Evolutionary conservation across 23 tunicate species (phyloP).

Genomic region (Corella eumyota): DNA sequence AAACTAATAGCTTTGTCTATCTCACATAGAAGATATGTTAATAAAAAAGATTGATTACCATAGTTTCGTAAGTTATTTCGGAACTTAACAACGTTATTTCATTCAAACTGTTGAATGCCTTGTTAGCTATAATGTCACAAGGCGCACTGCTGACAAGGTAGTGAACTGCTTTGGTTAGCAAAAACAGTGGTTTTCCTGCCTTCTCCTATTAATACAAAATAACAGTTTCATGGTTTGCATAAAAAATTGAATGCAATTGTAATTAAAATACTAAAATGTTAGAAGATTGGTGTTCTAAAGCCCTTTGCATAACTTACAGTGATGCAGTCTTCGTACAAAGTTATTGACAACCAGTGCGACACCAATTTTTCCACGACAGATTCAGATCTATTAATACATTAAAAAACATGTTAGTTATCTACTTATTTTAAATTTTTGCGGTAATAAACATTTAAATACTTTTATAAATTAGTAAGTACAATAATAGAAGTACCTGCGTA

Average conservation of each 20-base stretch:
- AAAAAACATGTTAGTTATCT: not conserved
- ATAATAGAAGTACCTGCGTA: constrained; percentile 84
- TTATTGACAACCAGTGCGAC: constrained; percentile 87
- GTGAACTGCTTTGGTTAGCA: constrained; percentile 87
- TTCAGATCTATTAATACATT: constrained; percentile 46
- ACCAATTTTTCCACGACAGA: constrained; percentile 95
- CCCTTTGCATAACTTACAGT: constrained; percentile 24
- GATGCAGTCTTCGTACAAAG: constrained; percentile 73
- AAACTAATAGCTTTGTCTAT: too few species aligned
- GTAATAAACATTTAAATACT: not conserved
- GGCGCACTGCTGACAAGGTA: constrained; percentile 82
- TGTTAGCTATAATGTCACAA: constrained; percentile 75
- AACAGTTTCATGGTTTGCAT: too few species aligned
- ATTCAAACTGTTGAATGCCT: constrained; percentile 85
- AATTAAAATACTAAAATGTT: not conserved
- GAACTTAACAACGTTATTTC: constrained; percentile 75
- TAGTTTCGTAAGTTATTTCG: constrained; percentile 42
- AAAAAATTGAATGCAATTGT: too few species aligned
- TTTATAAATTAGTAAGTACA: too few species aligned
- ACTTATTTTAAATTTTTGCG: not conserved
- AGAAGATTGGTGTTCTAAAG: not conserved
- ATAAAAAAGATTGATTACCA: too few species aligned
- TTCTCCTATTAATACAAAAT: constrained; percentile 39
- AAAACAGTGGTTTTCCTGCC: constrained; percentile 84
- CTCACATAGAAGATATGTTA: too few species aligned